phyloP scores from a whole-genome alignment of 2,888 invertebrate genomes.

The Drosophila meridionalis region DNA sequence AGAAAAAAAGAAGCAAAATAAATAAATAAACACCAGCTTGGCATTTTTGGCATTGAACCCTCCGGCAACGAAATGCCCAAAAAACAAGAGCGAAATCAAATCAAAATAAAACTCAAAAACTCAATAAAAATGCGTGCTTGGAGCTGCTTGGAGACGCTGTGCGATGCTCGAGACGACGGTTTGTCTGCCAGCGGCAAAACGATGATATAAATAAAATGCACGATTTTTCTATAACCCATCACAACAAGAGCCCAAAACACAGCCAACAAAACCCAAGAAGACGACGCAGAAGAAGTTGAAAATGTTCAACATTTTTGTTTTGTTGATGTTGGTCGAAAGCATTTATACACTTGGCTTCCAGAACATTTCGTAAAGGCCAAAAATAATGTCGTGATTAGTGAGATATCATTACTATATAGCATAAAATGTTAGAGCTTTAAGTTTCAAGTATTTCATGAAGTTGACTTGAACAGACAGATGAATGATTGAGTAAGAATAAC shows the following conservation, averaged over 20 bases:
- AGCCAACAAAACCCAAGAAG: conserved; percentile 9
- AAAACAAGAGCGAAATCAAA: conserved; percentile 56
- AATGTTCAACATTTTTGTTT: conserved; percentile 19
- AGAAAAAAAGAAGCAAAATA: background rate
- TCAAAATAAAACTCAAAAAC: conserved; percentile 73
- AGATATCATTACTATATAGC: background rate
- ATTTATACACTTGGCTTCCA: conserved; percentile 1
- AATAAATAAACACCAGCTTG: conserved; percentile 60
- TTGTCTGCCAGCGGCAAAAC: conserved; percentile 74
- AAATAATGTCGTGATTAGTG: background rate
- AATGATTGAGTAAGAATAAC: background rate
- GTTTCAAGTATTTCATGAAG: too few relatives aligned
- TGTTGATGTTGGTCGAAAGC: background rate
- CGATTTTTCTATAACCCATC: conserved; percentile 55
- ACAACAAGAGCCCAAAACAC: conserved; percentile 23
- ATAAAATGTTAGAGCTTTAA: background rate
- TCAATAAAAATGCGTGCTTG: conserved; percentile 74
- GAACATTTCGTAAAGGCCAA: background rate
- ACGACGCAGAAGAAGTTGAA: conserved; percentile 18
- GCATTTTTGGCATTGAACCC: conserved; percentile 82
- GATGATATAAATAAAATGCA: conserved; percentile 71
- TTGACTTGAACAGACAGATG: background rate
- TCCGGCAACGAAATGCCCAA: conserved; percentile 55
- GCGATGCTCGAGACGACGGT: conserved; percentile 72
- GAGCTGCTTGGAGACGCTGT: conserved; percentile 53